A percentile compares a stretch with the other conserved stretches of the same genome.
Conservation (phyloP, 2,113 vertebrate species). For the Monopterus albus region DNA sequence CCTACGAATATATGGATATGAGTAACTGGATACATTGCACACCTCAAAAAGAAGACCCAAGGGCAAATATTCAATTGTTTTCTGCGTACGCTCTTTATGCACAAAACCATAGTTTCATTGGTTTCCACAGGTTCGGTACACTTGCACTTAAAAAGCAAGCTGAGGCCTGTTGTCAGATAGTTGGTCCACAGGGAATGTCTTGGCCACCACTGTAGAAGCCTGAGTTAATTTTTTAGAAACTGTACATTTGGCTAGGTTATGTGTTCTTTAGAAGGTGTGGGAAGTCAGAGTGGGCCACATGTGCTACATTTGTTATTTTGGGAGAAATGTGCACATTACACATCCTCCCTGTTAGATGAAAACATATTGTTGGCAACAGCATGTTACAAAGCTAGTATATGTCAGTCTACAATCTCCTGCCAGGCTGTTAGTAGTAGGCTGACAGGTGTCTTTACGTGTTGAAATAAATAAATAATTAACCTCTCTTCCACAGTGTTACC, state of each 20-base stretch:
- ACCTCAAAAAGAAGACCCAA: conserved; percentile 44
- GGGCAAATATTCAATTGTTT: conserved; percentile 48
- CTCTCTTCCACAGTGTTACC: not conserved
- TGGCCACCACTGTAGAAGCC: too few relatives aligned
- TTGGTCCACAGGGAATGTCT: not conserved
- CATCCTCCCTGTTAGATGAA: not conserved
- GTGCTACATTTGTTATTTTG: not conserved
- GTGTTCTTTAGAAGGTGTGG: too few relatives aligned
- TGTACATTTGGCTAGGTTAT: too few relatives aligned
- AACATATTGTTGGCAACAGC: not conserved
- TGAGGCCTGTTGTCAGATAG: not conserved
- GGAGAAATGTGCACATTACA: too few relatives aligned
- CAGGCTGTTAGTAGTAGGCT: not conserved
- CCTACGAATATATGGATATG: conserved; percentile 47
- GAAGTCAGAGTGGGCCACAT: too few relatives aligned
- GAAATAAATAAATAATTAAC: not conserved
- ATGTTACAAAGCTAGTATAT: not conserved
- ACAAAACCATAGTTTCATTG: too few relatives aligned
- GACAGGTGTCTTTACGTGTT: not conserved
- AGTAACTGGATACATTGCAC: conserved; percentile 22
- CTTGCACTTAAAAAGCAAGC: conserved; percentile 7
- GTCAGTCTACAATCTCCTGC: not conserved
- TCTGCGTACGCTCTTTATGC: conserved; percentile 4
- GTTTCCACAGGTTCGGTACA: conserved; percentile 6
- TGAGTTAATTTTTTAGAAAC: too few relatives aligned